Evolutionary conservation across 2,888 invertebrate species (phyloP).

Genomic region (Acleris holmiana): DNA sequence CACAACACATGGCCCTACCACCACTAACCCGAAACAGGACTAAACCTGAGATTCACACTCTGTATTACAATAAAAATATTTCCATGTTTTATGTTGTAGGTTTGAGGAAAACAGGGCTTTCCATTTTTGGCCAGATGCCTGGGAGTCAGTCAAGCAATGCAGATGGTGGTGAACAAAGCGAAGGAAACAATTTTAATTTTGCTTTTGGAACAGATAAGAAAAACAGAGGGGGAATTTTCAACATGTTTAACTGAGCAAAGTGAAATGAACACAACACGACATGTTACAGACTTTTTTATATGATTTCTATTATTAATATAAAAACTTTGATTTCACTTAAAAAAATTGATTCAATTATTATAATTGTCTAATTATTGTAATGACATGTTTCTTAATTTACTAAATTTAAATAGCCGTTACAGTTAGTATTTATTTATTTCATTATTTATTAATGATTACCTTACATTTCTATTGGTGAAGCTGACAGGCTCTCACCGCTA

Average conservation of each 20-base stretch:
- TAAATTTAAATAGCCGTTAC: slow-evolving; percentile 4
- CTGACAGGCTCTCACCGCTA: slow-evolving; percentile 97
- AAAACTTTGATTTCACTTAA: background rate
- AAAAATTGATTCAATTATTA: background rate
- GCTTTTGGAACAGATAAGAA: slow-evolving; percentile 71
- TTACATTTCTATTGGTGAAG: slow-evolving; percentile 81
- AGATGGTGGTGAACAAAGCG: slow-evolving; percentile 49
- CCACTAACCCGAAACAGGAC: background rate
- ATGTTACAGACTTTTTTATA: background rate
- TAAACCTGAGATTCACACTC: too few relatives aligned
- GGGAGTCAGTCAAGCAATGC: slow-evolving; percentile 47
- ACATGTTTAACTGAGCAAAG: slow-evolving; percentile 62
- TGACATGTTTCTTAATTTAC: background rate
- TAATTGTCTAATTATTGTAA: background rate
- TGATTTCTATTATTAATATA: background rate
- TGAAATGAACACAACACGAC: background rate
- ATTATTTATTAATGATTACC: background rate
- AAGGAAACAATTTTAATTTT: slow-evolving; percentile 64
- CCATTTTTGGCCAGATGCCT: slow-evolving; percentile 61
- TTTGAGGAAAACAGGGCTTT: slow-evolving; percentile 64
- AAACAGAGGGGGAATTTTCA: slow-evolving; percentile 67
- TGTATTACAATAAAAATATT: too few relatives aligned
- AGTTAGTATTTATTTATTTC: slow-evolving; percentile 30
- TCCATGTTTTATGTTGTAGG: slow-evolving; percentile 51
- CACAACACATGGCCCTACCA: background rate